Conservation (phyloP, 37 sponge, comb jelly and placozoan species). For the Spongilla lacustris region DNA sequence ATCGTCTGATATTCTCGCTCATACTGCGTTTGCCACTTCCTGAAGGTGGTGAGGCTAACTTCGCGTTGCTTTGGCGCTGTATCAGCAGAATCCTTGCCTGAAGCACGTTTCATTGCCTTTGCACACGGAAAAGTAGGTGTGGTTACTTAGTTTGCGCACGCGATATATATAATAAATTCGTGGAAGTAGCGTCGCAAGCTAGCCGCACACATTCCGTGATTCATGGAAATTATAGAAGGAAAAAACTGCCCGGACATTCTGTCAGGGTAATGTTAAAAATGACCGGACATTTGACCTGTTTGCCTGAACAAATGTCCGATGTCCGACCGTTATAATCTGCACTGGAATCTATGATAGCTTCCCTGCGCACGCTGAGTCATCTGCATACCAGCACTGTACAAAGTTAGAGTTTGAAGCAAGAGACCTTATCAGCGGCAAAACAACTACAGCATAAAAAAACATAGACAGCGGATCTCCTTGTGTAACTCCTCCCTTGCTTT, state of each 20-base stretch:
- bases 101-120: neutral
- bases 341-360: too few relatives aligned
- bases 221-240: neutral
- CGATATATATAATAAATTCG: neutral
- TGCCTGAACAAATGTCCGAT: conserved; percentile 20
- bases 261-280: conserved; percentile 1
- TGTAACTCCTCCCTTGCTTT: too few relatives aligned
- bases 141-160: neutral
- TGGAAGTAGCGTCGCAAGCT: neutral
- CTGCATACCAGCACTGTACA: too few relatives aligned
- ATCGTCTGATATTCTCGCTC: conserved; percentile 27
- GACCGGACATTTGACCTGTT: conserved; percentile 15
- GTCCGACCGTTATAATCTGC: conserved; percentile 43
- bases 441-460: too few relatives aligned
- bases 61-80: conserved; percentile 20
- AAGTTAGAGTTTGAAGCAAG: too few relatives aligned
- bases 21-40: conserved; percentile 52
- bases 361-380: too few relatives aligned
- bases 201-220: neutral
- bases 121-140: neutral
- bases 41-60: conserved; percentile 37
- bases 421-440: too few relatives aligned
- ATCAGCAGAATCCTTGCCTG: conserved; percentile 3
- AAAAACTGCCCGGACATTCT: conserved; percentile 26
- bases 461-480: too few relatives aligned